Evolutionary conservation across 30 jellyfish, hydroid and myxozoan genomes (phyloP), one percentile per base, ranked within the genome.

Genomic region (Cassiopea xamachana): DNA sequence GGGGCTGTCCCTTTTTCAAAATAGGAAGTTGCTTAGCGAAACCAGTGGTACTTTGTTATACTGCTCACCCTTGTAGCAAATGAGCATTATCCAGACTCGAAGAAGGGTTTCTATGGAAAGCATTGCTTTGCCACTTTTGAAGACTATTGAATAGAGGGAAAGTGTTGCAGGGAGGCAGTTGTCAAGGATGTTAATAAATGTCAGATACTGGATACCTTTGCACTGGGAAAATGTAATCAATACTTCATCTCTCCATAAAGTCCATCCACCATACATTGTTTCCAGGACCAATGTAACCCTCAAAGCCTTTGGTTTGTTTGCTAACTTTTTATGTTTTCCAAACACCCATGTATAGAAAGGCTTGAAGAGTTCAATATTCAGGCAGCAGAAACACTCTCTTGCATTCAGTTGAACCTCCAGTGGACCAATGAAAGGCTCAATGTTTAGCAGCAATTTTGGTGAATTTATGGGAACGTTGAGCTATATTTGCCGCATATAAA

Each of bases 331-430:
- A 19, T 43, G 49, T 14, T 55, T 86, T 44, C 93, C 93, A 75
- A 86, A 86, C 89, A 86, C 60, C 48, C 19, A 73, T 13, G 72
- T 17, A 73, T 86, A 75, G 69, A 73, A 73, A 5, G 4, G 15
- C 55, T 73, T 69, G 27, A 84, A 69, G 80, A 86, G 49, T n/a
- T 73, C 81, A 46, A 86, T 73, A 62, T 49, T 75, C 39, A 73
- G 81, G 46, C 73, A 46, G 81, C 93, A 86, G 45, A 86, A 47
- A 73, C 87, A 73, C 61, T 86, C 93, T 47, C 93, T 73, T 51
- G 87, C 93, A 86, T 86, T 86, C 73, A 86, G 50, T 60, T 86
- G 93, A 43, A 73, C 87, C 73, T 86, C 81, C 51, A 81, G 81
- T 49, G 90, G 90, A 61, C 90, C 90, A 61, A 81, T 81, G 80